Evolutionary conservation across 2,113 vertebrate genomes (phyloP).

Genomic region (Mus spicilegus): DNA sequence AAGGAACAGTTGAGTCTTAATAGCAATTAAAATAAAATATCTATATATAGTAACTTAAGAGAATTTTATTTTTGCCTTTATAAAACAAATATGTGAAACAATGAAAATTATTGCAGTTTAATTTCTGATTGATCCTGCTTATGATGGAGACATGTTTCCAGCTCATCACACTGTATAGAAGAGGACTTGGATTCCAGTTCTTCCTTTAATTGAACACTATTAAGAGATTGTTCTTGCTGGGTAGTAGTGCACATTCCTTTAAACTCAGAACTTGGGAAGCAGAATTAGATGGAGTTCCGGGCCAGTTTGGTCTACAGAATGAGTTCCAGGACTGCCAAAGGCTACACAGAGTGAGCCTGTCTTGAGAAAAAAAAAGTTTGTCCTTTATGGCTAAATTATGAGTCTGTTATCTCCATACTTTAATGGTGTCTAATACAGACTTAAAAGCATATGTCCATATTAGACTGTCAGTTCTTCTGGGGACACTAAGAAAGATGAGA

Average conservation of each 20-base stretch:
- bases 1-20: slow-evolving; percentile 5
- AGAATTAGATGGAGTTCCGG: neutral
- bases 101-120: slow-evolving; percentile 41
- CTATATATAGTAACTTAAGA: neutral
- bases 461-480: neutral
- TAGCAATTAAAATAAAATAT: neutral
- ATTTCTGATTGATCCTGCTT: slow-evolving; percentile 32
- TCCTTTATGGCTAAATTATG: slow-evolving; percentile 1
- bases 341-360: neutral
- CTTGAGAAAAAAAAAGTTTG: neutral
- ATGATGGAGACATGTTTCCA: slow-evolving; percentile 2
- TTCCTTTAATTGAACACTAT: slow-evolving; percentile 13
- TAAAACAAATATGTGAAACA: neutral
- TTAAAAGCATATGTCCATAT: neutral
- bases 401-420: slow-evolving; percentile 15
- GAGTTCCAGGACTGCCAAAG: neutral
- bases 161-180: neutral
- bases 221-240: neutral
- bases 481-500: neutral
- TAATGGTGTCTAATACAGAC: neutral
- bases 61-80: slow-evolving; percentile 45
- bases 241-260: neutral
- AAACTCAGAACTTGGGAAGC: neutral
- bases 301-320: neutral
- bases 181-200: neutral